Evolutionary conservation across 2,113 vertebrate genomes (phyloP), one percentile per base, ranked within the genome.

Genomic region (Protomyctophum bolini): DNA sequence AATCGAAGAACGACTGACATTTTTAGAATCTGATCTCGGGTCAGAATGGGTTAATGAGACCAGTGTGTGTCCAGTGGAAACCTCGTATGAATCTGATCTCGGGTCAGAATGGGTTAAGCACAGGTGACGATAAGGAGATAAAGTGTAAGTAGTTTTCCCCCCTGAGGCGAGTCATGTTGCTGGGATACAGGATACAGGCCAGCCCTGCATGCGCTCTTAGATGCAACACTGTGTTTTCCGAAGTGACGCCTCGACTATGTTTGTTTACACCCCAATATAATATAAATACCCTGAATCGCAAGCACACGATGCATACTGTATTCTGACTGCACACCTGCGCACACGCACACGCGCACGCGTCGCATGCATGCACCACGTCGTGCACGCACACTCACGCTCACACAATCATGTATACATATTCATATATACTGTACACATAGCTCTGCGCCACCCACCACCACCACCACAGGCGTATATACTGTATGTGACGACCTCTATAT

Each of bases 401-500:
- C 51, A 61, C 29, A 41, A 41, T 58, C 14, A 58, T 56, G 45
- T n/a, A 21, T 21, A 41, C 66, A 66, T 45, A 46, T 15, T 6
- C 45, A 29, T 15, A 65, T 21, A 55, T 52, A 14, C 60, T 47
- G 10, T 51, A 63, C 6, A 51, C 67, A 68, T 55, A 51, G 62
- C 52, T 58, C 55, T 10, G 10, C 7, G 47, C 21, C 45, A n/a
- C n/a, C n/a, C n/a, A n/a, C n/a, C n/a, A n/a, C n/a, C n/a, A 15
- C 68, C 57, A 15, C 68, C 57, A 50, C 71, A 75, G 69, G 81
- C 60, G 73, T 46, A 58, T 48, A 61, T 41, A 41, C 33, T 41
- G 3, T 41, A 41, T 66, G 70, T 78, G 85, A 83, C 47, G 81
- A 91, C 87, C 89, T 92, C 87, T 84, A 72, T 84, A 72, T 67